Evolutionary conservation across 2,888 invertebrate species (phyloP), one percentile per base, ranked within the genome.

Genomic region (Venusia cambrica): DNA sequence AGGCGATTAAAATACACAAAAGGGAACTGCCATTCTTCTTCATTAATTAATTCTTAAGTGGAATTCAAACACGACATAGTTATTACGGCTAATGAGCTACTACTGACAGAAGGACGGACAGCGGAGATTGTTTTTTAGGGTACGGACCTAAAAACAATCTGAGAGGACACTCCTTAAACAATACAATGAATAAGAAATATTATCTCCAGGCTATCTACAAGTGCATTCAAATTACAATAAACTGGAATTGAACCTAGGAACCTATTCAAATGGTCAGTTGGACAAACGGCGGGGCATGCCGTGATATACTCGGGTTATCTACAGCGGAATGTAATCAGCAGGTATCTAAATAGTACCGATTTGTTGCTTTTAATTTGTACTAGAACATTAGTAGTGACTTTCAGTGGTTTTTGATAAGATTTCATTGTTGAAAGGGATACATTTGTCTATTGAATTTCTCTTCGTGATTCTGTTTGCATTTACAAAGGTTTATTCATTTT

Each of bases 321-420:
- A 7, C 17, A 26, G 27, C 16, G 30, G 30, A 21, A 21, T 34
- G 17, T 47, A 41, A 47, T 40, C 34, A 24, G n/a, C 14, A 9
- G 29, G 12, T 50, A 47, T 50, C 45, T 47, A 37, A 50, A 50
- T 46, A 38, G 46, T 30, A 30, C 10, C 31, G 37, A 41, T 48
- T 43, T 45, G 36, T 40, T 43, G 21, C 31, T 42, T 42, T 48
- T 51, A 33, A 51, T 51, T 48, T 48, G 51, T 34, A 26, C 15
- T 11, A 17, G 35, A 22, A 8, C 47, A 44, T 51, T 38, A 41
- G 19, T 20, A 25, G 30, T 38, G 51, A 48, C 51, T 48, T 41
- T 46, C 41, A 46, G 22, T 42, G 42, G 39, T 18, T 22, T 31
- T 7, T 29, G 51, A 51, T 48, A 44, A 51, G 48, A 51, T 51